A percentile compares a stretch with the other conserved stretches of the same genome.
Conservation (phyloP, 2,797 vertebrate species). For the Psittacula derbiana region DNA sequence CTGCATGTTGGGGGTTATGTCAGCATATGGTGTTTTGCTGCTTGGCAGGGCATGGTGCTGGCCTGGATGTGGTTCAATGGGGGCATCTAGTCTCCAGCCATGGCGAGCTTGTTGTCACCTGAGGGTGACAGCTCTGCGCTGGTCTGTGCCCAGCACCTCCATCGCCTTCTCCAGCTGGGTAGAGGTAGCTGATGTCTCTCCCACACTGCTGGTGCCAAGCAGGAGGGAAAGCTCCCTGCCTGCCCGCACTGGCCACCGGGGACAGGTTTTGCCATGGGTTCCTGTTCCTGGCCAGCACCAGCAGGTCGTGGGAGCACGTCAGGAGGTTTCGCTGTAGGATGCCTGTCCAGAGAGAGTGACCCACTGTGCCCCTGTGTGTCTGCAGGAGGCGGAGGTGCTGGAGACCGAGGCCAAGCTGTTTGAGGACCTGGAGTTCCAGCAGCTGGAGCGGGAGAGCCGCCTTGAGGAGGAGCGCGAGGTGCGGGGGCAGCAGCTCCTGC, state of each 20-base stretch:
- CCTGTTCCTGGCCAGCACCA: not conserved
- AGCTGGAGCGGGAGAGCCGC: constrained; percentile 93
- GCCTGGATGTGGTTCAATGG: fast-evolving
- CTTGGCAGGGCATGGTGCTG: fast-evolving
- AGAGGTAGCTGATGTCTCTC: not conserved
- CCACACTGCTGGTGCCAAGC: not conserved
- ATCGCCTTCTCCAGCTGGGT: not conserved
- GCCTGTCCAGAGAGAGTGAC: not conserved
- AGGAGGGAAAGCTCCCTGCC: not conserved
- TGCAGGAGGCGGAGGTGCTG: constrained; percentile 88
- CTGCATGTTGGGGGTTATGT: fast-evolving
- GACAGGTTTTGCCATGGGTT: not conserved
- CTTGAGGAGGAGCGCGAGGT: constrained; percentile 91
- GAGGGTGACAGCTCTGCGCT: not conserved
- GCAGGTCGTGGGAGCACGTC: not conserved
- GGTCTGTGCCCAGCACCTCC: not conserved
- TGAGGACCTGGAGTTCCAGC: constrained; percentile 98
- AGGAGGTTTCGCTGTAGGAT: not conserved
- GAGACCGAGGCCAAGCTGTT: constrained; percentile 91
- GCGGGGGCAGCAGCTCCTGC: constrained; percentile 87
- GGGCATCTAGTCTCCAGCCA: fast-evolving
- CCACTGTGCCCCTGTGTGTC: not conserved
- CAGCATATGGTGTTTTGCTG: fast-evolving
- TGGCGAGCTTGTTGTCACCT: fast-evolving
- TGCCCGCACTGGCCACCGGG: fast-evolving